phyloP scores from a whole-genome alignment of 2,888 invertebrate species.

The Stegophylla sp. region DNA sequence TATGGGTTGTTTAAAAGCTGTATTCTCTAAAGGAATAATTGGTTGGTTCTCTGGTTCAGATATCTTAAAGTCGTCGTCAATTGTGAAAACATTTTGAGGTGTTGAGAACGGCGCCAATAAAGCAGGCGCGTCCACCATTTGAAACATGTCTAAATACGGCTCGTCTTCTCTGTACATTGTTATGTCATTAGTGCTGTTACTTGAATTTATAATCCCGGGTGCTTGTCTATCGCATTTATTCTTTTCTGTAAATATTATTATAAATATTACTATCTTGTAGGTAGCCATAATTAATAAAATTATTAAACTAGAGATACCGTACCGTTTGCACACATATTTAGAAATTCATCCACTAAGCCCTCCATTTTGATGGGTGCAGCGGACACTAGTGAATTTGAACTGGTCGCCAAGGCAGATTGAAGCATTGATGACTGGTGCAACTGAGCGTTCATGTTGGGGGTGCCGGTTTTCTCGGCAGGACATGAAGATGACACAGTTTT shows the following conservation, averaged over 20 bases:
- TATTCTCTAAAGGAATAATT: conserved; percentile 13
- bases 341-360: conserved; percentile 62
- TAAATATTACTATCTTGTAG: background rate
- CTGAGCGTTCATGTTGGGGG: conserved; percentile 38
- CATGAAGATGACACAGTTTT: conserved; percentile 65
- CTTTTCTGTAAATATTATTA: conserved; percentile 6
- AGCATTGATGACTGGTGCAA: conserved; percentile 21
- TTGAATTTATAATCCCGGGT: conserved; percentile 57
- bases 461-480: conserved; percentile 66
- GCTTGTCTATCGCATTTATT: conserved; percentile 52
- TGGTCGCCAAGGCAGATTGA: conserved; percentile 47
- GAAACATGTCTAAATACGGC: conserved; percentile 55
- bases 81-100: conserved; percentile 47
- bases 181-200: conserved; percentile 57
- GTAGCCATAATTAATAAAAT: background rate
- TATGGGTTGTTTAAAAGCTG: conserved; percentile 54
- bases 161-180: conserved; percentile 55
- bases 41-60: conserved; percentile 27
- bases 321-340: conserved; percentile 55
- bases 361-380: conserved; percentile 67
- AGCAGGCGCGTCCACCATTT: conserved; percentile 37
- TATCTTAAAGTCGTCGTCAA: conserved; percentile 28
- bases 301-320: too few species aligned
- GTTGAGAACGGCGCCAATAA: conserved; percentile 47
- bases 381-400: conserved; percentile 42